Conservation (phyloP, 2,113 vertebrate genomes). For the Hyaena hyaena region DNA sequence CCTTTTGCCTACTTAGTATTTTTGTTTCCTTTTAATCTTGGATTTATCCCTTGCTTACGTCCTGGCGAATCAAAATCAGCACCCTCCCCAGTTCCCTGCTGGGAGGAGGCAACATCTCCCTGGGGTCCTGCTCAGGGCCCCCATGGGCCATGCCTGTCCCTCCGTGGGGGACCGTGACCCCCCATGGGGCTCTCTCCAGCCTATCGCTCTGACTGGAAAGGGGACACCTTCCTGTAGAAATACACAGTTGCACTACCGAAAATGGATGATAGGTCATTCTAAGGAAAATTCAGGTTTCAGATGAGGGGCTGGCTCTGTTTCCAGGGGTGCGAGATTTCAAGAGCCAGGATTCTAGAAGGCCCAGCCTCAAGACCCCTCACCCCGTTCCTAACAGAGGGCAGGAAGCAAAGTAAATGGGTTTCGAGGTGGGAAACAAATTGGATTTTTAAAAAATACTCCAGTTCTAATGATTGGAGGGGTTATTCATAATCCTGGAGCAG, state of each 20-base stretch:
- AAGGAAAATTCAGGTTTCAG: background rate
- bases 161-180: background rate
- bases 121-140: fast-evolving
- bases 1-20: background rate
- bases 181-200: background rate
- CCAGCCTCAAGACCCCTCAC: background rate
- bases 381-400: background rate
- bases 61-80: background rate
- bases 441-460: constrained; percentile 73
- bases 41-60: background rate
- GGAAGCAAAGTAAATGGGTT: constrained; percentile 72
- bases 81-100: background rate
- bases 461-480: constrained; percentile 72
- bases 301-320: background rate
- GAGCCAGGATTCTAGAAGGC: background rate
- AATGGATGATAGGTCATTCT: background rate
- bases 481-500: constrained; percentile 73
- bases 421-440: constrained; percentile 75
- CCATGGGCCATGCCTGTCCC: too few species aligned
- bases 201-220: background rate
- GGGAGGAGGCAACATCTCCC: background rate
- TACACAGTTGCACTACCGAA: fast-evolving
- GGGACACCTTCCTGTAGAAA: background rate
- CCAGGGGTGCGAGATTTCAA: background rate
- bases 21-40: background rate